These are phyloP conservation scores for Mixornis gularis DNA, from an alignment of 2,113 vertebrate genomes.

Conservation along the genomic window DNA sequence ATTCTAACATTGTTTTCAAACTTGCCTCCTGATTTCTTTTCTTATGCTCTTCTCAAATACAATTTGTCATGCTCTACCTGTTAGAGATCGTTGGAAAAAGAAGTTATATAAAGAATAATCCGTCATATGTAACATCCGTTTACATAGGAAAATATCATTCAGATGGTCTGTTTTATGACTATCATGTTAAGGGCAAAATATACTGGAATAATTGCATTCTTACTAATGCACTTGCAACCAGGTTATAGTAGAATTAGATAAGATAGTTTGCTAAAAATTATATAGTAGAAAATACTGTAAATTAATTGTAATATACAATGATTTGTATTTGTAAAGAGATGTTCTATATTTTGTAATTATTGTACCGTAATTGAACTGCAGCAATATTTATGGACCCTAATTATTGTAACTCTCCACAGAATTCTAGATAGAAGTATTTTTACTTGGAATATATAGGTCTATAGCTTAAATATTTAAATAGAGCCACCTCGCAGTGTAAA, in stretches of 20 bases:
- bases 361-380: constrained; percentile 90
- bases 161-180: constrained; percentile 73
- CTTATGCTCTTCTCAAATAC: constrained; percentile 42
- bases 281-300: constrained; percentile 88
- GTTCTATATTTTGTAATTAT: constrained; percentile 99
- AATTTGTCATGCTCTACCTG: constrained; percentile 47
- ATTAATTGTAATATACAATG: constrained; percentile 91
- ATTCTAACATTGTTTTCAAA: constrained; percentile 27
- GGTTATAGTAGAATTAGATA: constrained; percentile 85
- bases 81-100: constrained; percentile 40
- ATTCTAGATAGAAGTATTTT: constrained; percentile 79
- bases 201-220: constrained; percentile 87
- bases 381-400: constrained; percentile 93
- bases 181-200: constrained; percentile 77
- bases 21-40: constrained; percentile 63
- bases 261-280: constrained; percentile 87
- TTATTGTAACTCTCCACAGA: constrained; percentile 78
- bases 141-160: constrained; percentile 67
- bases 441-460: constrained; percentile 75
- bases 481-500: constrained; percentile 77
- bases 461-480: constrained; percentile 74
- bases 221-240: constrained; percentile 88
- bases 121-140: constrained; percentile 66
- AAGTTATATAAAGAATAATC: constrained; percentile 65
- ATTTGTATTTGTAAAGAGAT: constrained; percentile 99